Percentiles rank a stretch among this genome's conserved stretches.
phyloP scores from a whole-genome alignment of 1,140 invertebrate genomes.

The Sinonovacula constricta region DNA sequence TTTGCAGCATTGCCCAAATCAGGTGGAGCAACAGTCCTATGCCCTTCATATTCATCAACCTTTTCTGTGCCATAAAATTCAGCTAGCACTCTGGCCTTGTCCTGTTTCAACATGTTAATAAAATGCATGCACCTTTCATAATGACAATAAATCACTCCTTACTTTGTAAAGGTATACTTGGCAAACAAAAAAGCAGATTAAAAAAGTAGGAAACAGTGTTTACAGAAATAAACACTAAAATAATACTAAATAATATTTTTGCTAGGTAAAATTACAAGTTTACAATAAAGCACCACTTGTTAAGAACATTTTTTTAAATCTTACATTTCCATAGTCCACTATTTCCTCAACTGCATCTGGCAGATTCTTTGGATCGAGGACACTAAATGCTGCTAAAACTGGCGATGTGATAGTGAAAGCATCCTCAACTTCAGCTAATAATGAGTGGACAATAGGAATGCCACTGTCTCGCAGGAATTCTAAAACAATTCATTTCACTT shows the following conservation, averaged over 20 bases:
- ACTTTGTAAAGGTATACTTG: not conserved
- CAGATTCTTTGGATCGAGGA: conserved; percentile 42
- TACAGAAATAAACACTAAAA: not conserved
- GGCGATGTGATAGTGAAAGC: conserved; percentile 20
- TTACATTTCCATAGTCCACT: conserved; percentile 7
- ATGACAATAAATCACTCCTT: not conserved
- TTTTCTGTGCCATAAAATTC: conserved; percentile 11
- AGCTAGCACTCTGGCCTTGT: not conserved
- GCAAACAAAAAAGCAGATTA: not conserved
- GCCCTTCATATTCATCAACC: not conserved
- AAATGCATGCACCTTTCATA: conserved; percentile 1
- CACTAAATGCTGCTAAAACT: conserved; percentile 42
- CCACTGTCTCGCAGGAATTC: conserved; percentile 2
- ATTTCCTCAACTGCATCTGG: conserved; percentile 12
- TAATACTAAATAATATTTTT: not conserved
- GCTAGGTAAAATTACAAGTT: not conserved
- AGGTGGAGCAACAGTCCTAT: not conserved
- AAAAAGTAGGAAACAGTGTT: not conserved
- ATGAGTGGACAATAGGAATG: conserved; percentile 15
- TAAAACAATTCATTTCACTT: too few species aligned
- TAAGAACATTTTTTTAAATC: not conserved
- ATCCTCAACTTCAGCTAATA: conserved; percentile 43
- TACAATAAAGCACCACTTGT: not conserved
- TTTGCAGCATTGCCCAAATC: conserved; percentile 4
- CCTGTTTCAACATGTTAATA: too few species aligned